phyloP scores from a whole-genome alignment of 2,888 invertebrate species.

The Parnassius orleans region DNA sequence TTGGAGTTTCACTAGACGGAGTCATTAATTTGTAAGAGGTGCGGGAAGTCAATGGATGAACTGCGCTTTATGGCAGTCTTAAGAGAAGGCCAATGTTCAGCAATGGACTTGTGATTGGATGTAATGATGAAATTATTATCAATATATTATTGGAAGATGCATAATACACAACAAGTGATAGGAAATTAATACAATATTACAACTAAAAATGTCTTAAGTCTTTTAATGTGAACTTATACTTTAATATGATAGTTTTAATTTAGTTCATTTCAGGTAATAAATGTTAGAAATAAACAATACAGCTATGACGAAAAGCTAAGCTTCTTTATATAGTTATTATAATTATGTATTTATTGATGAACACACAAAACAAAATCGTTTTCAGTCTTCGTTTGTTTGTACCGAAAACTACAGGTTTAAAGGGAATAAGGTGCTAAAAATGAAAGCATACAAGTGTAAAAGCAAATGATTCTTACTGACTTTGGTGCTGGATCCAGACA shows the following conservation, averaged over 20 bases:
- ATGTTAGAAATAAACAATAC: slow-evolving; percentile 1
- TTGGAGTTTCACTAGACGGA: too few relatives aligned
- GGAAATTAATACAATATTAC: too few relatives aligned
- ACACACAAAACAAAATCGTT: neutral
- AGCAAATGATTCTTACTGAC: slow-evolving; percentile 97
- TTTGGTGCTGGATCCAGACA: slow-evolving; percentile 91
- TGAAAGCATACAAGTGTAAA: slow-evolving; percentile 65
- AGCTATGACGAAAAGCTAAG: slow-evolving; percentile 3
- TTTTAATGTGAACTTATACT: too few relatives aligned
- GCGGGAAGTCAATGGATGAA: too few relatives aligned
- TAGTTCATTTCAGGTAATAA: neutral
- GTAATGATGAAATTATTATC: too few relatives aligned
- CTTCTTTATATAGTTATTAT: neutral
- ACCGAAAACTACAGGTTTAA: slow-evolving; percentile 38
- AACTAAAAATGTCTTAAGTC: too few relatives aligned
- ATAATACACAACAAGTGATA: too few relatives aligned
- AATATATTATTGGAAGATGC: too few relatives aligned
- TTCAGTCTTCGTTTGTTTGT: slow-evolving; percentile 6
- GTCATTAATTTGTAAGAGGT: too few relatives aligned
- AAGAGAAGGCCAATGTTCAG: too few relatives aligned
- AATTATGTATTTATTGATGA: neutral
- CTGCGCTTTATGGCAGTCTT: too few relatives aligned
- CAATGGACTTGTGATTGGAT: too few relatives aligned
- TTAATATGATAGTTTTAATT: neutral
- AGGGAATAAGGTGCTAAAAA: slow-evolving; percentile 45